These are phyloP conservation scores for Seladonia tumulorum DNA, from an alignment of 2,888 invertebrate species.

Conservation along the genomic window DNA sequence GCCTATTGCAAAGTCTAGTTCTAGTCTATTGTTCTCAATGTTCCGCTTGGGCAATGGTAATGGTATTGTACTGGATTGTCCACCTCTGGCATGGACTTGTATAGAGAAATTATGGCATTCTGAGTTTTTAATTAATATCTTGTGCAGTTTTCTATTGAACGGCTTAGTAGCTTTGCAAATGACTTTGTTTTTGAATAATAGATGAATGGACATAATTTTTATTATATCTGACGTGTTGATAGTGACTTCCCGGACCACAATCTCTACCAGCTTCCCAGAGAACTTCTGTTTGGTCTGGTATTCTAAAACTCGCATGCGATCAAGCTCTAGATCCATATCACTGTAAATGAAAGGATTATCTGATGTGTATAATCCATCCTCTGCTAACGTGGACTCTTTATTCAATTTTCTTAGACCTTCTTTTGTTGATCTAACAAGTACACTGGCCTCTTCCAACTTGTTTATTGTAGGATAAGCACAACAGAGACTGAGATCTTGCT, in stretches of 20 bases:
- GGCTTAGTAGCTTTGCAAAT: slow-evolving; percentile 77
- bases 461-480: slow-evolving; percentile 68
- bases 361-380: slow-evolving; percentile 76
- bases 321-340: slow-evolving; percentile 74
- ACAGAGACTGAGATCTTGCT: slow-evolving; percentile 65
- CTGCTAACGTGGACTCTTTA: slow-evolving; percentile 43
- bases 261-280: slow-evolving; percentile 77
- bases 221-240: slow-evolving; percentile 68
- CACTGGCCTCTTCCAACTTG: slow-evolving; percentile 36
- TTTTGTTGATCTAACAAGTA: slow-evolving; percentile 53
- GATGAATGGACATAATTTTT: slow-evolving; percentile 71
- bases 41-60: slow-evolving; percentile 78
- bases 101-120: slow-evolving; percentile 76
- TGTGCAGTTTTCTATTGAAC: slow-evolving; percentile 80
- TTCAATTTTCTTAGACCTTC: slow-evolving; percentile 39
- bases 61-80: slow-evolving; percentile 74
- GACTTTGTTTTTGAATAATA: slow-evolving; percentile 77
- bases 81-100: slow-evolving; percentile 72
- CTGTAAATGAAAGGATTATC: slow-evolving; percentile 74
- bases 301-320: slow-evolving; percentile 62
- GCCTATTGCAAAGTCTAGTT: slow-evolving; percentile 80
- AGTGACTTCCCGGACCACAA: slow-evolving; percentile 78
- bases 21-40: slow-evolving; percentile 72
- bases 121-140: slow-evolving; percentile 75
- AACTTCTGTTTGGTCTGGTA: slow-evolving; percentile 60